These are phyloP conservation scores for Pomatorhinus ruficollis DNA, from an alignment of 2,113 vertebrate species.

Conservation along the genomic window DNA sequence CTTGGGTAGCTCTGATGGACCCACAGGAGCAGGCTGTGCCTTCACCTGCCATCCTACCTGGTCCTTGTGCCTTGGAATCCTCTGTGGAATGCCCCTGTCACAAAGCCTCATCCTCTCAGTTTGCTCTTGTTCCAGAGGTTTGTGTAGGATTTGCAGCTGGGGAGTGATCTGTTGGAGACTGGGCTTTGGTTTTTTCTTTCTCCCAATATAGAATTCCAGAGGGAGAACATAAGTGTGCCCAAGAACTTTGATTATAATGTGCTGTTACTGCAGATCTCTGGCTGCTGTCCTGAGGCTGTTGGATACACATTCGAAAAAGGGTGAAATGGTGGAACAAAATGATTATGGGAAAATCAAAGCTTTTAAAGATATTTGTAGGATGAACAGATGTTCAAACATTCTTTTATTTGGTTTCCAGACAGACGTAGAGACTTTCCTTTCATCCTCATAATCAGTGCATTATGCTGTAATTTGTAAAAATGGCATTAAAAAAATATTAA, in stretches of 20 bases:
- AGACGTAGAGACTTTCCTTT: slow-evolving; percentile 66
- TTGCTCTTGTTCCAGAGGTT: background rate
- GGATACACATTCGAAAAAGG: slow-evolving; percentile 61
- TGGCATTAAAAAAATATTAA: slow-evolving; percentile 73
- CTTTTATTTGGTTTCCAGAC: slow-evolving; percentile 72
- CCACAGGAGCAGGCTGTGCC: background rate
- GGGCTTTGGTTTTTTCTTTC: background rate
- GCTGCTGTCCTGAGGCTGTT: slow-evolving; percentile 62
- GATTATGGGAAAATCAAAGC: slow-evolving; percentile 65
- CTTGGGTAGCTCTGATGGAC: background rate
- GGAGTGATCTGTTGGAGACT: background rate
- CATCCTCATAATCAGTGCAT: slow-evolving; percentile 71
- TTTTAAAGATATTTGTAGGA: slow-evolving; percentile 67
- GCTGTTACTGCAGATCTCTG: slow-evolving; percentile 67
- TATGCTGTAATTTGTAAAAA: slow-evolving; percentile 76
- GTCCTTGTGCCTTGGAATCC: background rate
- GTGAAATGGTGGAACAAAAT: slow-evolving; percentile 63
- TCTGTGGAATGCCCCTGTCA: background rate
- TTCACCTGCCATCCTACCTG: rapidly evolving
- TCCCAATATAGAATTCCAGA: background rate
- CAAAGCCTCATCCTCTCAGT: background rate
- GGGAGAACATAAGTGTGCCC: background rate
- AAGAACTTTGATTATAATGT: slow-evolving; percentile 61
- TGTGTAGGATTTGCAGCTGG: background rate
- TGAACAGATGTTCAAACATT: slow-evolving; percentile 66